Evolutionary conservation across 2,113 vertebrate genomes (phyloP).

Genomic region (Triplophysa siluroides): DNA sequence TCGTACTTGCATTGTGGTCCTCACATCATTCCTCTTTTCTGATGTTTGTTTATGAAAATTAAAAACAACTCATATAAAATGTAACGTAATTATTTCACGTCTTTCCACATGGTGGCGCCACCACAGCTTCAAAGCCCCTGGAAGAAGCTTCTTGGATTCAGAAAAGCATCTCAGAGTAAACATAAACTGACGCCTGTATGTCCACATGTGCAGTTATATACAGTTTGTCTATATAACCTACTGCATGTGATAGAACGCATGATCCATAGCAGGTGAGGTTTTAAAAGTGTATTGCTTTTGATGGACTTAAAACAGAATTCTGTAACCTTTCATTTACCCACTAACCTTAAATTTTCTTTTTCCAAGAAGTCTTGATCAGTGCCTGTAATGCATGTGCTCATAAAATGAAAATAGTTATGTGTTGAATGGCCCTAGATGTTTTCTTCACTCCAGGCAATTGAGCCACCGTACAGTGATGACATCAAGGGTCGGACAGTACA

Average conservation of each 20-base stretch:
- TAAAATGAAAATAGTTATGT: neutral
- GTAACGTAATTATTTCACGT: neutral
- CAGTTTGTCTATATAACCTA: conserved; percentile 7
- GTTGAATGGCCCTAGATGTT: neutral
- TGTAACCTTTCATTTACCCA: neutral
- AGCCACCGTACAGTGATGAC: neutral
- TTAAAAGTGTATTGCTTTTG: neutral
- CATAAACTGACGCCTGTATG: conserved; percentile 63
- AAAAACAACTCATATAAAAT: too few species aligned
- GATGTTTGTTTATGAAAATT: neutral
- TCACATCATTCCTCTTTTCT: neutral
- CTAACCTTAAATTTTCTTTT: neutral
- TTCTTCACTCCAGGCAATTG: neutral
- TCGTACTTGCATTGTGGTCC: neutral
- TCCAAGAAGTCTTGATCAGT: neutral
- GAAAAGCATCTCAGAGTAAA: conserved; percentile 66
- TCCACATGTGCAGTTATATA: conserved; percentile 11
- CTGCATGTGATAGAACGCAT: conserved; percentile 14
- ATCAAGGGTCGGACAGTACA: conserved; percentile 53
- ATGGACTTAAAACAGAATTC: neutral
- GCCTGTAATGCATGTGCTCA: neutral
- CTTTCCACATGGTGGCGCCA: conserved; percentile 65
- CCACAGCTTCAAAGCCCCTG: conserved; percentile 65
- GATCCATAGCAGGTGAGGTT: neutral
- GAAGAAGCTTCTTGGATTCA: conserved; percentile 75